A percentile compares a stretch with the other conserved stretches of the same genome.
Conservation (phyloP, 2,888 invertebrate species). For the Acronicta alni region DNA sequence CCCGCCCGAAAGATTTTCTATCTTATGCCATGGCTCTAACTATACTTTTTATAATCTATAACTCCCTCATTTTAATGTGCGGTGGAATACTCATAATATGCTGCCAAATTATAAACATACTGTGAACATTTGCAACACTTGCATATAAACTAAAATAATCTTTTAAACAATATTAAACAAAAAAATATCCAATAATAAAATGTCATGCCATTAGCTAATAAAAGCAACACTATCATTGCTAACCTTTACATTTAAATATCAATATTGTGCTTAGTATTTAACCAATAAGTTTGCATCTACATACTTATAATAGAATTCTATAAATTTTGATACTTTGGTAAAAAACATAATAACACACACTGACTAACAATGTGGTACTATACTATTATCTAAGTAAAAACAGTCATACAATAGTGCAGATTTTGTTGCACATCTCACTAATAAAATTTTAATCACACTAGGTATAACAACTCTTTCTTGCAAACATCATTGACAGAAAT, state of each 20-base stretch:
- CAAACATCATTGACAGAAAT: no score
- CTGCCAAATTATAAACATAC: constrained; percentile 17
- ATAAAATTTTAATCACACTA: neutral
- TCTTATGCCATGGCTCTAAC: no score
- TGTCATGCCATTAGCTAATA: constrained; percentile 35
- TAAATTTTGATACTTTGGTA: constrained; percentile 60
- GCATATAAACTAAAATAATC: constrained; percentile 37
- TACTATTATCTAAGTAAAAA: constrained; percentile 49
- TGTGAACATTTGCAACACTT: constrained; percentile 27
- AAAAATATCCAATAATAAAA: constrained; percentile 50
- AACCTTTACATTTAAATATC: constrained; percentile 37
- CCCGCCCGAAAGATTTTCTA: no score
- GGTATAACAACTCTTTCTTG: no score
- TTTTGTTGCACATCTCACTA: neutral
- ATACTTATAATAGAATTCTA: constrained; percentile 16
- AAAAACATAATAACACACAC: constrained; percentile 50
- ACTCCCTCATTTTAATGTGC: no score
- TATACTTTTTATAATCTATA: no score
- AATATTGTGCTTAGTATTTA: constrained; percentile 42
- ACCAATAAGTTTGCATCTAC: constrained; percentile 28
- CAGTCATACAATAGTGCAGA: constrained; percentile 46
- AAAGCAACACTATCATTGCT: constrained; percentile 31
- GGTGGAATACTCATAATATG: constrained; percentile 9
- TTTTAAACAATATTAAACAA: constrained; percentile 36
- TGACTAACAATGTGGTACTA: constrained; percentile 60